These are phyloP conservation scores for Ametastegia equiseti DNA, from an alignment of 2,888 invertebrate genomes.

Conservation along the genomic window DNA sequence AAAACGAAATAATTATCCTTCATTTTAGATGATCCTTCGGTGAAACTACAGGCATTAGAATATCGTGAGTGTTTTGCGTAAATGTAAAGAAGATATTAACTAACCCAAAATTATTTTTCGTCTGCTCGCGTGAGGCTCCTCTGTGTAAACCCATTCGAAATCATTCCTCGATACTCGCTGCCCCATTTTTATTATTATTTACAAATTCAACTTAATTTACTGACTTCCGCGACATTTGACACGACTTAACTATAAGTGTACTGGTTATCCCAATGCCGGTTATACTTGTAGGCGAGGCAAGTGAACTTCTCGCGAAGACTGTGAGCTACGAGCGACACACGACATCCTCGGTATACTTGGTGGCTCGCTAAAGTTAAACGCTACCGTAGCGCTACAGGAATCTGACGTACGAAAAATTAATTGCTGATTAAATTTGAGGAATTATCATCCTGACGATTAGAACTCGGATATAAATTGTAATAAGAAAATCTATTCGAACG, in stretches of 20 bases:
- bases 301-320: background rate
- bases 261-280: background rate
- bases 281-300: slow-evolving; percentile 25
- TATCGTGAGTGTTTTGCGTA: background rate
- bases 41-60: background rate
- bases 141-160: slow-evolving; percentile 98
- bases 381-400: background rate
- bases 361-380: background rate
- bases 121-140: slow-evolving; percentile 97
- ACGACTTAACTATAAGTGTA: background rate
- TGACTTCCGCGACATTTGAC: slow-evolving; percentile 27
- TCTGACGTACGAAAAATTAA: slow-evolving; percentile 13
- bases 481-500: background rate
- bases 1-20: no score
- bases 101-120: slow-evolving; percentile 94
- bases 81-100: background rate
- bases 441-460: background rate
- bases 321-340: background rate
- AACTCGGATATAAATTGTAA: background rate
- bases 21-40: no score
- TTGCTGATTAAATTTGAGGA: background rate
- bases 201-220: slow-evolving; percentile 28
- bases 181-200: slow-evolving; percentile 85
- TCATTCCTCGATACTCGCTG: slow-evolving; percentile 95
- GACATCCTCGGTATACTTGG: background rate